A percentile compares a stretch with the other conserved stretches of the same genome.
phyloP scores from a whole-genome alignment of 35 echinoderm and acorn worm species.

The Apostichopus californicus region DNA sequence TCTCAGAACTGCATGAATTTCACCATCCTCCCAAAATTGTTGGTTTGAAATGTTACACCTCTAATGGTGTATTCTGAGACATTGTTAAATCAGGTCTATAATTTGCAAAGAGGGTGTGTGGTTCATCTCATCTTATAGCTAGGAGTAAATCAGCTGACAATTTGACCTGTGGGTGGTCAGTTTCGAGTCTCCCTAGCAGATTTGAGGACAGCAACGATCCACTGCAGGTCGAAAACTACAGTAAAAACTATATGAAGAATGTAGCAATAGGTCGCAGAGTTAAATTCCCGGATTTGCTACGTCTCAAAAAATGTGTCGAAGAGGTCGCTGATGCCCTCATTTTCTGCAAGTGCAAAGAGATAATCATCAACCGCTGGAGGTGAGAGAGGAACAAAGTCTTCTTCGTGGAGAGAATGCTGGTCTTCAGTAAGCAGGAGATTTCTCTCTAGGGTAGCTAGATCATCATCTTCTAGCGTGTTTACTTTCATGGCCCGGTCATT shows the following conservation, averaged over 20 bases:
- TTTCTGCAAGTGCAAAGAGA: constrained; percentile 80
- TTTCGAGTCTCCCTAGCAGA: too few relatives aligned
- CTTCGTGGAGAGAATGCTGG: constrained; percentile 74
- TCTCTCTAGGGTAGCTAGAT: constrained; percentile 70
- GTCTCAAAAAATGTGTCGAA: constrained; percentile 77
- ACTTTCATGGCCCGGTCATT: constrained; percentile 88
- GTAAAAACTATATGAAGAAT: background rate
- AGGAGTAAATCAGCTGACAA: too few relatives aligned
- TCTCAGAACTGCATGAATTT: too few relatives aligned
- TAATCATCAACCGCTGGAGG: constrained; percentile 96
- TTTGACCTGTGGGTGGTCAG: too few relatives aligned
- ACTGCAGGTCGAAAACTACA: background rate
- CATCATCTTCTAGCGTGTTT: constrained; percentile 83
- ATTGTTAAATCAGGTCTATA: too few relatives aligned
- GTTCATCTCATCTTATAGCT: too few relatives aligned
- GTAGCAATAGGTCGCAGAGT: background rate
- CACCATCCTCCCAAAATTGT: too few relatives aligned
- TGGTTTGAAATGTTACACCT: too few relatives aligned
- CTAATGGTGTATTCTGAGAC: too few relatives aligned
- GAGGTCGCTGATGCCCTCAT: constrained; percentile 90
- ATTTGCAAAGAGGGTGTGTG: too few relatives aligned
- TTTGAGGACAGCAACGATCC: too few relatives aligned
- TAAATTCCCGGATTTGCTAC: background rate
- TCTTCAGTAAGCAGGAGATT: constrained; percentile 92
- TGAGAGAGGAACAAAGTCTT: constrained; percentile 91